These are phyloP conservation scores for Brienomyrus brachyistius DNA, from an alignment of 2,113 vertebrate genomes.

Conservation along the genomic window DNA sequence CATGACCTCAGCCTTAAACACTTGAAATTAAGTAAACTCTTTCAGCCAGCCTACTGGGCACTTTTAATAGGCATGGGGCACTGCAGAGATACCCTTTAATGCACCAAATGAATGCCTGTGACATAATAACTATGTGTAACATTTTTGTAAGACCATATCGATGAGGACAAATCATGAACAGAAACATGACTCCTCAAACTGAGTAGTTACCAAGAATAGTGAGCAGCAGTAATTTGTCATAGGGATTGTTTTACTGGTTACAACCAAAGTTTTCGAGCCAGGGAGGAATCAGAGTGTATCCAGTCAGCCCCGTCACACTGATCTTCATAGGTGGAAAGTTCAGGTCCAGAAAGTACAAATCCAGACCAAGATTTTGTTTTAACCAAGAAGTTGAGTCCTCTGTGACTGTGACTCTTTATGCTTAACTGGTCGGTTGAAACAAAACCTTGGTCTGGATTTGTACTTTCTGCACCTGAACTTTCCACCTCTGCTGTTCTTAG, in stretches of 20 bases:
- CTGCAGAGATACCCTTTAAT: not conserved
- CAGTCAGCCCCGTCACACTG: not conserved
- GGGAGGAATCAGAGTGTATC: not conserved
- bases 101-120: not conserved
- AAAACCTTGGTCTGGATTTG: not conserved
- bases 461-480: not conserved
- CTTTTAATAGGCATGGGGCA: not conserved
- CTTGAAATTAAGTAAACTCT: constrained; percentile 31
- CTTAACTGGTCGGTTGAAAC: not conserved
- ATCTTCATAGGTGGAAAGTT: not conserved
- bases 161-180: not conserved
- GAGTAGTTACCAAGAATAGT: not conserved
- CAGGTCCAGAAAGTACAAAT: not conserved
- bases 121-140: not conserved
- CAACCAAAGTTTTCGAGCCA: not conserved
- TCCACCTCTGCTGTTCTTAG: not conserved
- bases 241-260: not conserved
- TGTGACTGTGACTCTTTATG: not conserved
- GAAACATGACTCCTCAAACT: not conserved
- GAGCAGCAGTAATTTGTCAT: not conserved
- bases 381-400: not conserved
- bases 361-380: not conserved
- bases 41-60: not conserved
- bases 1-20: constrained; percentile 44
- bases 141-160: not conserved